Evolutionary conservation across 2,113 vertebrate species (phyloP).

Genomic region (Butorides virescens): DNA sequence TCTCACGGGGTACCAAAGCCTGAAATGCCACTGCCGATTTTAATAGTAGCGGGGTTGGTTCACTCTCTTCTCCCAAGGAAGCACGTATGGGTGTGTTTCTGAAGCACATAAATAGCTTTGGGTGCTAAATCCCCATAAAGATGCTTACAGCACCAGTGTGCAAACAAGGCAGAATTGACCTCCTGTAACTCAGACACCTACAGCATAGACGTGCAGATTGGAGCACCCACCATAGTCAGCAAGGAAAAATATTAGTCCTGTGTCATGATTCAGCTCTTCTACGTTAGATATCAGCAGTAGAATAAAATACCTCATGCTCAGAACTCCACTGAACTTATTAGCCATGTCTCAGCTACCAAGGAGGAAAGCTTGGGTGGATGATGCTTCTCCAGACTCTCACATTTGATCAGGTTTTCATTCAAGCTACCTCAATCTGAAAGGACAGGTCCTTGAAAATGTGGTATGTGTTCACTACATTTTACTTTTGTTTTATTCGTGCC

Average conservation of each 20-base stretch:
- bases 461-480: background rate
- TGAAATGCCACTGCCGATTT: background rate
- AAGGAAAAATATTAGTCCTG: background rate
- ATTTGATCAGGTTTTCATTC: background rate
- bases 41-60: background rate
- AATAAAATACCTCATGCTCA: background rate
- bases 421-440: background rate
- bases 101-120: background rate
- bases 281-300: background rate
- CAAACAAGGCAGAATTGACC: background rate
- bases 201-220: background rate
- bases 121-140: background rate
- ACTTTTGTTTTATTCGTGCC: background rate
- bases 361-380: background rate
- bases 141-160: background rate
- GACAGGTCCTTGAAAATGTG: background rate
- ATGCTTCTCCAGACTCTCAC: background rate
- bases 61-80: background rate
- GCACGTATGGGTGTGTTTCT: background rate
- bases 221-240: background rate
- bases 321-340: background rate
- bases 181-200: background rate
- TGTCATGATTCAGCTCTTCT: background rate
- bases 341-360: background rate
- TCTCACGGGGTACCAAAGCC: background rate